Conservation (phyloP, 2,888 invertebrate genomes). For the Cephus spinipes region DNA sequence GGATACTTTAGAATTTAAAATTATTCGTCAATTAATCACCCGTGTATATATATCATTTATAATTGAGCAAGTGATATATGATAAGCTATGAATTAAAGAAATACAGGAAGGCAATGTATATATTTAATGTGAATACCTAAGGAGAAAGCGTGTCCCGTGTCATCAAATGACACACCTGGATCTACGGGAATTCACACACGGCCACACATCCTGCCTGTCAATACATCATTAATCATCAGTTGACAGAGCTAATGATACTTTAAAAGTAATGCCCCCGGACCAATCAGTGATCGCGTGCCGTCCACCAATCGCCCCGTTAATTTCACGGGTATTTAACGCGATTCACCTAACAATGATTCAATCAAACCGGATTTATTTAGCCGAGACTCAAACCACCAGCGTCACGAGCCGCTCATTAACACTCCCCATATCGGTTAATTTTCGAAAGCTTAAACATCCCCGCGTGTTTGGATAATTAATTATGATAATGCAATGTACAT, state of each 20-base stretch:
- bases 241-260: conserved; percentile 48
- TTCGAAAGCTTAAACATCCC: conserved; percentile 6
- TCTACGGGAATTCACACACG: neutral
- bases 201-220: conserved; percentile 24
- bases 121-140: neutral
- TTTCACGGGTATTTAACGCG: conserved; percentile 65
- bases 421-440: conserved; percentile 5
- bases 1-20: neutral
- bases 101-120: neutral
- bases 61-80: neutral
- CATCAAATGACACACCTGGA: conserved; percentile 18
- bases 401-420: conserved; percentile 53
- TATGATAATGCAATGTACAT: neutral
- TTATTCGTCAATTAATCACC: neutral
- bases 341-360: conserved; percentile 59
- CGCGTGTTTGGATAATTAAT: neutral
- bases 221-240: conserved; percentile 52
- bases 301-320: conserved; percentile 52
- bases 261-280: conserved; percentile 51
- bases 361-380: conserved; percentile 58
- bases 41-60: neutral
- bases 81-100: neutral
- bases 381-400: conserved; percentile 25
- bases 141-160: neutral
- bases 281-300: conserved; percentile 56